Conservation (phyloP, 2,888 invertebrate genomes). For the Chydorus sphaericus region DNA sequence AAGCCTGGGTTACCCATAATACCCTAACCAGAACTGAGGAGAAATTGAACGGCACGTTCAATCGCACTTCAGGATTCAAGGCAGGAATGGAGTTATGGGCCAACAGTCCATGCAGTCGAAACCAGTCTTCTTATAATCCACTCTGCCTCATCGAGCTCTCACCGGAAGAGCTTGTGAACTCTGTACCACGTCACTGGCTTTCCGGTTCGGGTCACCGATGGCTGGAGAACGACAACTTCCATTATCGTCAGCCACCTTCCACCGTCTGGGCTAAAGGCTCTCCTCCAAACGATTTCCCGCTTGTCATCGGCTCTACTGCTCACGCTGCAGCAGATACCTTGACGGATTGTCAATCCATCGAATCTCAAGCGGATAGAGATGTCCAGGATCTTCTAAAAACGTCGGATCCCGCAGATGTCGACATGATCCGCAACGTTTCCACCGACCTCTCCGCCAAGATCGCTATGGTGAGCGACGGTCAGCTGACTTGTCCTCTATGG, state of each 20-base stretch:
- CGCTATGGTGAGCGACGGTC: background rate
- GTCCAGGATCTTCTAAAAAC: background rate
- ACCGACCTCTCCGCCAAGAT: background rate
- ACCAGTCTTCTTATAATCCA: slow-evolving; percentile 17
- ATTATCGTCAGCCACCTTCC: background rate
- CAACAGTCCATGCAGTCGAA: slow-evolving; percentile 9
- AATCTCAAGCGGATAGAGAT: background rate
- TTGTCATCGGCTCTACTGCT: background rate
- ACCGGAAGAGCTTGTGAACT: slow-evolving; percentile 21
- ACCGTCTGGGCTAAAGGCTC: background rate
- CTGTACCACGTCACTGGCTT: slow-evolving; percentile 20
- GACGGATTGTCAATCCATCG: background rate
- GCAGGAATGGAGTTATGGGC: background rate
- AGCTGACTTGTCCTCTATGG: slow-evolving; percentile 1
- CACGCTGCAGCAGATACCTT: background rate
- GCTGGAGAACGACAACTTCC: background rate
- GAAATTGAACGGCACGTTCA: slow-evolving; percentile 21
- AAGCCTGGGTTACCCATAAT: slow-evolving; percentile 18
- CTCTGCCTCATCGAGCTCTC: slow-evolving; percentile 20
- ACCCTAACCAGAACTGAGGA: slow-evolving; percentile 24
- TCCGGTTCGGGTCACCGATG: background rate
- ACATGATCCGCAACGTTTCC: background rate
- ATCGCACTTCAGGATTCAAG: slow-evolving; percentile 20
- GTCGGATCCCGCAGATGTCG: background rate
- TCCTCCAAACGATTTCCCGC: background rate